Percentiles rank a stretch among this genome's conserved stretches.
Conservation (phyloP, 2,888 invertebrate genomes). For the Torymus texanus region DNA sequence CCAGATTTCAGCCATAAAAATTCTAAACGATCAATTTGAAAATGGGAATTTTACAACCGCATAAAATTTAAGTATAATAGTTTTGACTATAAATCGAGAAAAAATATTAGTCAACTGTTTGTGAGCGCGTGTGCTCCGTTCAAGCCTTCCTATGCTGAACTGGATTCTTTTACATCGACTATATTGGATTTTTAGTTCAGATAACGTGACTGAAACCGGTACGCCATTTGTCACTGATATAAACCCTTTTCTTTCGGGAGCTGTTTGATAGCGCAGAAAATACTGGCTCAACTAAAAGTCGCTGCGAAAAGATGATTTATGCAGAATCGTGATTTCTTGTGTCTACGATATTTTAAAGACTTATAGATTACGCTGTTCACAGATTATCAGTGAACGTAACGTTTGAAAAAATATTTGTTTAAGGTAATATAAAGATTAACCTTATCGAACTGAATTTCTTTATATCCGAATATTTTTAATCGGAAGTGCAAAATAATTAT, state of each 20-base stretch:
- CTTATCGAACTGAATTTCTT: too few relatives aligned
- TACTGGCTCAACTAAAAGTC: conserved; percentile 1
- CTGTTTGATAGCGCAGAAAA: background rate
- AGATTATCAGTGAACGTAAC: background rate
- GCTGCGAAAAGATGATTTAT: conserved; percentile 5
- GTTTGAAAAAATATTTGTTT: background rate
- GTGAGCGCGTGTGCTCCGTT: too few relatives aligned
- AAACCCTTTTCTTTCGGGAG: conserved; percentile 13
- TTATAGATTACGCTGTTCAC: background rate
- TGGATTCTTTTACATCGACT: too few relatives aligned
- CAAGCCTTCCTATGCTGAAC: too few relatives aligned
- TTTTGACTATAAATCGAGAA: background rate
- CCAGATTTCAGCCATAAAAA: too few relatives aligned
- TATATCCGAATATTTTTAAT: too few relatives aligned
- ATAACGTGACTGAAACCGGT: conserved; percentile 4
- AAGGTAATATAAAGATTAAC: too few relatives aligned
- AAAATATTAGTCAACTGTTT: background rate
- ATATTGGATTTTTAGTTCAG: background rate
- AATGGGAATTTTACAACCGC: too few relatives aligned
- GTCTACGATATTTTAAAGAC: background rate
- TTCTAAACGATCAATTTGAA: too few relatives aligned
- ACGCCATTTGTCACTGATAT: background rate
- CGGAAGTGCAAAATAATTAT: too few relatives aligned
- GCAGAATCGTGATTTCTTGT: background rate
- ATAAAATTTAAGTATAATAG: too few relatives aligned